A percentile compares a stretch with the other conserved stretches of the same genome.
Conservation (phyloP, 2,888 invertebrate species). For the Neuroscelio doddi region DNA sequence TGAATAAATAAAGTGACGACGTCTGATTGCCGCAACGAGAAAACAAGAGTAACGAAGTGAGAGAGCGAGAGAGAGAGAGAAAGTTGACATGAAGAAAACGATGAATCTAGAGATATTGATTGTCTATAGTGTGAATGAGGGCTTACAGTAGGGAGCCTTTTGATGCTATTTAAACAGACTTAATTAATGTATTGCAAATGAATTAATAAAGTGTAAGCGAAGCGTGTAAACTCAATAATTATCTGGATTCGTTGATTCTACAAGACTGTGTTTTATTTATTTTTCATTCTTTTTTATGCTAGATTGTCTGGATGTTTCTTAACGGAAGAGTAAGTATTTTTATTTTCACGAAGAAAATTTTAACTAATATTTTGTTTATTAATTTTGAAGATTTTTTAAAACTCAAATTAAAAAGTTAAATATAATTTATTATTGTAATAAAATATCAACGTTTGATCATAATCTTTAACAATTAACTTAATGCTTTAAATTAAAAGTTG, state of each 20-base stretch:
- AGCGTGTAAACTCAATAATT: conserved; percentile 65
- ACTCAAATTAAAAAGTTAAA: too few species aligned
- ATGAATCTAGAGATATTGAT: conserved; percentile 62
- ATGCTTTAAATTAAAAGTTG: too few species aligned
- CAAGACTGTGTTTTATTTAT: conserved; percentile 17
- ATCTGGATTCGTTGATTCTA: conserved; percentile 27
- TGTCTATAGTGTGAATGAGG: conserved; percentile 70
- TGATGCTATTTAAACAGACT: conserved; percentile 71
- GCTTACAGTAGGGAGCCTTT: conserved; percentile 67
- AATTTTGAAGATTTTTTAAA: too few species aligned
- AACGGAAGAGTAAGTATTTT: too few species aligned
- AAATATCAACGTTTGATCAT: too few species aligned
- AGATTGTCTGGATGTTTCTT: too few species aligned
- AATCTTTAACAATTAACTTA: too few species aligned
- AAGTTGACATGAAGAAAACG: conserved; percentile 31
- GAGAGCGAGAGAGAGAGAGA: conserved; percentile 36
- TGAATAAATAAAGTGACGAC: conserved; percentile 30
- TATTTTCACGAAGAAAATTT: too few species aligned
- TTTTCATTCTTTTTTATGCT: conserved; percentile 12
- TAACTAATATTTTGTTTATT: too few species aligned
- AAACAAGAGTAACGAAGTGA: conserved; percentile 42
- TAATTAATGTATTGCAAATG: conserved; percentile 71
- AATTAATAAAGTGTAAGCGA: conserved; percentile 71
- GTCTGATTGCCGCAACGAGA: conserved; percentile 39
- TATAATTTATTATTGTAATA: too few species aligned